These are phyloP conservation scores for Hirudinaria manillensis DNA, from an alignment of 2,888 invertebrate genomes.

Conservation along the genomic window DNA sequence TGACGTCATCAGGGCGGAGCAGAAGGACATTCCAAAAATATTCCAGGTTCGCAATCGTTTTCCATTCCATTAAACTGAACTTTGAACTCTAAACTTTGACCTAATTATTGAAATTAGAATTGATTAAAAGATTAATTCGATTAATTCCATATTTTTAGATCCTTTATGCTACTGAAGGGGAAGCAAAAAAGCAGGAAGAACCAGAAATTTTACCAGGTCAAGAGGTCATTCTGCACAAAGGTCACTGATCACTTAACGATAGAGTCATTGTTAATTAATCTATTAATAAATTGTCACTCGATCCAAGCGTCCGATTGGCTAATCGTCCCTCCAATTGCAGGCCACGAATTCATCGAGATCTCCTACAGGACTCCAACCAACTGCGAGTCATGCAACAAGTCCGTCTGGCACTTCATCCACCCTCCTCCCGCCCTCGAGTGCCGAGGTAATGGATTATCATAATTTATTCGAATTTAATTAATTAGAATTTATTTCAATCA, in stretches of 20 bases:
- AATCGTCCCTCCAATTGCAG: background rate
- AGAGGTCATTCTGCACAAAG: conserved; percentile 67
- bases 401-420: conserved; percentile 93
- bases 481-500: background rate
- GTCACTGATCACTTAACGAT: conserved; percentile 50
- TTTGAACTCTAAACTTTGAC: too few relatives aligned
- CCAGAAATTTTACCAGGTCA: conserved; percentile 24
- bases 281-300: background rate
- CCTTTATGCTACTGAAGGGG: conserved; percentile 92
- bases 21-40: conserved; percentile 97
- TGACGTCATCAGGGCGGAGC: conserved; percentile 96
- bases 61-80: background rate
- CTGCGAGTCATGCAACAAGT: conserved; percentile 94
- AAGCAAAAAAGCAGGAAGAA: conserved; percentile 58
- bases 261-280: too few relatives aligned
- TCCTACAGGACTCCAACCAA: conserved; percentile 96
- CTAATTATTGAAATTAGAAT: too few relatives aligned
- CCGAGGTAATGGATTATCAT: conserved; percentile 63
- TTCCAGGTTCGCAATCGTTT: conserved; percentile 64
- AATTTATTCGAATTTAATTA: background rate
- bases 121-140: background rate
- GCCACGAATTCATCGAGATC: conserved; percentile 87
- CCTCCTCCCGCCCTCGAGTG: conserved; percentile 96
- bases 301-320: too few relatives aligned
- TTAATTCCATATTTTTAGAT: conserved; percentile 54